A percentile compares a stretch with the other conserved stretches of the same genome.
Evolutionary conservation across 2,113 vertebrate species (phyloP).

Genomic region (Desmodus rotundus): DNA sequence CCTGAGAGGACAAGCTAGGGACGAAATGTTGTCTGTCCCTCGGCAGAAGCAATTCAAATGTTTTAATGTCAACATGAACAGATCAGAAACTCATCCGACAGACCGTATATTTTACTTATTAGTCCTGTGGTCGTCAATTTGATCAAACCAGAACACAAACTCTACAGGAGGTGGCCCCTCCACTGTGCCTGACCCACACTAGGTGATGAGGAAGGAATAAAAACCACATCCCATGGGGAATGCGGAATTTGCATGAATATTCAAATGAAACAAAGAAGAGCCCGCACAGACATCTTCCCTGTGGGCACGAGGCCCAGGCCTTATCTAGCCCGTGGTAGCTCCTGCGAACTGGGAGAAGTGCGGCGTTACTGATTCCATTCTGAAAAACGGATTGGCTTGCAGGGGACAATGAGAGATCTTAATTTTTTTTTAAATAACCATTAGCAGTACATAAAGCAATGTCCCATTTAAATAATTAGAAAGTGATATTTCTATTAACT

Average conservation of each 20-base stretch:
- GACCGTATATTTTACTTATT: neutral
- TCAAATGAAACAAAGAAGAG: constrained; percentile 21
- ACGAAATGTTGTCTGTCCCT: neutral
- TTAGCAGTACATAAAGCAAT: neutral
- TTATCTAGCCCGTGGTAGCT: neutral
- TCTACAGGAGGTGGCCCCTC: neutral
- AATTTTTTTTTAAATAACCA: neutral
- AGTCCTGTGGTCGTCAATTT: neutral
- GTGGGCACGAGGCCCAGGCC: neutral
- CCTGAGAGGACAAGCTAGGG: neutral
- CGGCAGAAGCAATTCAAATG: neutral
- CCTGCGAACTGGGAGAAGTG: neutral
- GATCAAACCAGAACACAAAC: neutral
- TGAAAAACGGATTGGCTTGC: neutral
- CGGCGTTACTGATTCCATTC: neutral
- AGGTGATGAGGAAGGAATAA: neutral
- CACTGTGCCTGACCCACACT: neutral
- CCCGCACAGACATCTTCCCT: neutral
- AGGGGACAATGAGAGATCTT: neutral
- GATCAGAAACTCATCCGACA: neutral
- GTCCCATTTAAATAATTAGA: neutral
- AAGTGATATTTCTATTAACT: constrained; percentile 2
- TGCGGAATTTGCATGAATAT: neutral
- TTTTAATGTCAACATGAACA: neutral
- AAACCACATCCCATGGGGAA: neutral